Base-by-base conservation (phyloP, 2,113 vertebrate genomes). In the Psilopogon haemacephalus region DNA sequence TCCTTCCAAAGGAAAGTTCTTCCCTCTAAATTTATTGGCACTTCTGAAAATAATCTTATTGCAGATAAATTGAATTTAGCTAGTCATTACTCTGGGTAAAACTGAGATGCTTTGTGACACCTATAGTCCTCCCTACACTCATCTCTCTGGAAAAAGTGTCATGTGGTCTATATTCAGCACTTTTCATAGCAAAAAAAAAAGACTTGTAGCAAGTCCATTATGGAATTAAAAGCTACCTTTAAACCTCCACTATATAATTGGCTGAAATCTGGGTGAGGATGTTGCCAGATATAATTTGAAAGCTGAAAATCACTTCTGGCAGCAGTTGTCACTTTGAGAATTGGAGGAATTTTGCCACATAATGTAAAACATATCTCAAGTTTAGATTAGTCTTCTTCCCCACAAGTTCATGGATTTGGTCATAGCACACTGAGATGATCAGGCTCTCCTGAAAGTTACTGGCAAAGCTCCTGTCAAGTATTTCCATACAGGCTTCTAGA, bases 161-260 rank as follows among this genome's bases (percentile, higher is more conserved):
- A n/a, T 24, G 6, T 75, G 28, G 32, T 87, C 59, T 65, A 32
- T 72, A 91, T 73, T 87, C 93, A 95, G 84, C 87, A 89, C 44
- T 95, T 95, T 91, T 89, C 23, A 27, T 10, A 67, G 58, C 7
- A 86, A 84, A 80, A 89, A 78, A 78, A 89, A 79, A 75, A 27
- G 2, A 16, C 37, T 86, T 46, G 14, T 40, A 28, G 11, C n/a
- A 28, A 11, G 28, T 89, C 92, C 84, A 90, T 93, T 90, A 90
- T 38, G 68, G 44, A 86, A 96, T 92, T 93, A 92, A 92, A 94
- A 96, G 32, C 55, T 84, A 68, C 28, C 67, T 94, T 95, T 84
- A 86, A 85, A 52, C 32, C 52, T 73, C 68, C 56, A 58, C 32
- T 26, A 8, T 44, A 59, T 52, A 92, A 90, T 90, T 92, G 92